phyloP scores from a whole-genome alignment of 2,888 invertebrate species.

The Melieria crassipennis region DNA sequence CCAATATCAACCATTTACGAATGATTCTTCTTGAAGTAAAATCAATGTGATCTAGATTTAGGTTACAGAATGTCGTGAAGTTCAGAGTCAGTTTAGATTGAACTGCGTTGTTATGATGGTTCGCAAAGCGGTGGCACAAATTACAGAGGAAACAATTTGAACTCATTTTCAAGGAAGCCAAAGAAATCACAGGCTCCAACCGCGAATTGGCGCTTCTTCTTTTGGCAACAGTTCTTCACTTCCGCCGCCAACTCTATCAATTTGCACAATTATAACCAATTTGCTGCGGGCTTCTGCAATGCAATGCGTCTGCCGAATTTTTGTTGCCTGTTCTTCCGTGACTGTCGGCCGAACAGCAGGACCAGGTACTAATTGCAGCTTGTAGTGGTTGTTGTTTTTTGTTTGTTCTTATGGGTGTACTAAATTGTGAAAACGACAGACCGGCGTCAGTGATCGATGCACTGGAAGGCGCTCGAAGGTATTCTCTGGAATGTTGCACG shows the following conservation, averaged over 20 bases:
- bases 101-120: too few species aligned
- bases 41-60: too few species aligned
- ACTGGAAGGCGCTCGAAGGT: neutral
- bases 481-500: neutral
- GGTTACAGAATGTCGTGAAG: too few species aligned
- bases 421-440: constrained; percentile 27
- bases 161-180: too few species aligned
- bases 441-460: constrained; percentile 22
- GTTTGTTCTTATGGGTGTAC: neutral
- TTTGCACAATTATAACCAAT: constrained; percentile 39
- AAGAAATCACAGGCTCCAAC: too few species aligned
- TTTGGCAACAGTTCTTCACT: constrained; percentile 11
- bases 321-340: constrained; percentile 9
- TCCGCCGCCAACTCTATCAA: constrained; percentile 38
- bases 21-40: too few species aligned
- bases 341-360: constrained; percentile 16
- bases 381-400: neutral
- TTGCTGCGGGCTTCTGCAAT: constrained; percentile 31
- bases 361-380: constrained; percentile 24
- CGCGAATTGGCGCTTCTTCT: too few species aligned
- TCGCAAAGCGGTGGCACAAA: too few species aligned
- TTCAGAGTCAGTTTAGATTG: too few species aligned
- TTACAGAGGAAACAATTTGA: too few species aligned
- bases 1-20: too few species aligned
- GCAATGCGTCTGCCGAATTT: neutral